Base-by-base conservation (phyloP, 2,888 invertebrate genomes). In the Pachydiplax longipennis region DNA sequence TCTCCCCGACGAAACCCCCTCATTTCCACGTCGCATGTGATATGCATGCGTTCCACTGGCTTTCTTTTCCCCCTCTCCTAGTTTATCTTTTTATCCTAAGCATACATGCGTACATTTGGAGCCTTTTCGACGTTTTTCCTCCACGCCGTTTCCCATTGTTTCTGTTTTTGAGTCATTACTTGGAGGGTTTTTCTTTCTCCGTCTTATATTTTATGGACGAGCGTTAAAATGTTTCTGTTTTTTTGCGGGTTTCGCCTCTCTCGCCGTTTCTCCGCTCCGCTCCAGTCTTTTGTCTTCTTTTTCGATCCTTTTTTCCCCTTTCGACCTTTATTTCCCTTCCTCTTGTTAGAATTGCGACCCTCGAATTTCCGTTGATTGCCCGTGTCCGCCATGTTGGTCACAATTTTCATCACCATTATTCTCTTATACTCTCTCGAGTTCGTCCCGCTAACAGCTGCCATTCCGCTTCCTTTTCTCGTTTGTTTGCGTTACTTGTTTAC, bases 11-110 rank as follows among this genome's bases (percentile, higher is more conserved):
- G 18, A 8, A 53, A 58, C 18, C 22, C 35, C 35, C 10, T 83
- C 58, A 35, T 53, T 48, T 83, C 83, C 58, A n/a, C 82, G 10
- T 53, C 82, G 31, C 53, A 35, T 58, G 58, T 18, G 58, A 83
- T 53, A 83, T 83, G 82, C 82, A 82, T 82, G 82, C 82, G n/a
- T 48, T 82, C 48, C 44, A 22, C 25, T 82, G 25, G 82, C 31
- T 44, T 44, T 10, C 10, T 10, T 44, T 44, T 44, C 8, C 44
- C 44, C 44, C 44, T 44, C 10, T 44, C 10, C 10, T 10, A 44
- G 10, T 44, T 10, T 44, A 5, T 44, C 44, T 44, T 44, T 44
- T 44, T 44, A 44, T 10, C 37, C 37, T 37, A 37, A 37, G 44
- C 44, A 44, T 44, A 10, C 37, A 37, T 37, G 37, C 37, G 37